Evolutionary conservation across 1,140 invertebrate genomes (phyloP), one percentile per base, ranked within the genome.

Genomic region (Orussus abietinus): DNA sequence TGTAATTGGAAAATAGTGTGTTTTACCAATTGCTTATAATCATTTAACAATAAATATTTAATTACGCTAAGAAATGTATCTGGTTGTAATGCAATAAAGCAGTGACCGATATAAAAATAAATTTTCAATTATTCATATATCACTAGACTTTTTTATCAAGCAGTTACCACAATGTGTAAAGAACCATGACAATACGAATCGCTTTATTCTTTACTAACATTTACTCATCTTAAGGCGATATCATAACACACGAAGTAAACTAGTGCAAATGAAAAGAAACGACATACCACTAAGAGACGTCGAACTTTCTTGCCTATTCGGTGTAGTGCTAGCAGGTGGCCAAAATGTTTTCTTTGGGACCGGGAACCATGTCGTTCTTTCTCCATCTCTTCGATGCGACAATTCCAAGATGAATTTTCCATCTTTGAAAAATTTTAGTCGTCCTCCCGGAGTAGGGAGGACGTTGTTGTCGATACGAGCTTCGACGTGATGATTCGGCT

Each of bases 401-500:
- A 92, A 59, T 72, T 92, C 89, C 75, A 92, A 68, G 55, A 91
- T 89, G 58, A 91, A 88, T 69, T 90, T 90, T 51, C 88, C 89
- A 85, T 92, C 87, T 58, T 78, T 80, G 49, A 77, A 80, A 59
- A 80, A 80, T 48, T 78, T 78, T 4, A 79, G 62, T 31, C 77
- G 62, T 42, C 77, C 76, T n/a, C 76, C 75, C 40, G 69, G 61
- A n/a, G 63, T 70, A 19, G 71, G 68, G 22, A 64, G 45, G 13
- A 58, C 35, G 30, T 43, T 63, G 33, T 22, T 57, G 28, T 69
- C 66, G 3, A 55, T 48, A 5, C 59, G 57, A 20, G 51, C 19
- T 44, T 69, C 64, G 3, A 49, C 42, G 32, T 58, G 61, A 45
- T 60, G 57, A 42, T 55, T 59, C 18, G 59, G 51, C 21, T 69